A percentile compares a stretch with the other conserved stretches of the same genome.
Evolutionary conservation across 2,113 vertebrate genomes (phyloP).

Genomic region (Oreochromis tanganicae): DNA sequence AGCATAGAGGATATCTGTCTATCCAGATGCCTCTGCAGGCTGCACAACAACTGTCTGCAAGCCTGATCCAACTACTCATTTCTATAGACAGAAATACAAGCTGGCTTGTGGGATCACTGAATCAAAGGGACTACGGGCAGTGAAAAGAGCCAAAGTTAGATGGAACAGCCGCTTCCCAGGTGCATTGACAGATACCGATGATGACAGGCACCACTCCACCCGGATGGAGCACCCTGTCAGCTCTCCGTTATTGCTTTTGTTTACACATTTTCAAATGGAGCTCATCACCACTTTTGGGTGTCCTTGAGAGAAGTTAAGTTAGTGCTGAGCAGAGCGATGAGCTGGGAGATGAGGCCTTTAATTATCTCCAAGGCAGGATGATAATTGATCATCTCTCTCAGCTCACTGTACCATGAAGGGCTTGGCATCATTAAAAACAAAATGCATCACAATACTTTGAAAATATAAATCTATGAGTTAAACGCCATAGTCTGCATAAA

Average conservation of each 20-base stretch:
- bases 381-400: conserved; percentile 72
- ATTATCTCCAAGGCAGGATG: conserved; percentile 61
- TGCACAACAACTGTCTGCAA: neutral
- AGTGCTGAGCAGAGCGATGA: conserved; percentile 42
- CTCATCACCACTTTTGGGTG: conserved; percentile 36
- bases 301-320: conserved; percentile 64
- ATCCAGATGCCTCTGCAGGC: conserved; percentile 10
- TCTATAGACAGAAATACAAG: conserved; percentile 34
- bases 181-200: conserved; percentile 16
- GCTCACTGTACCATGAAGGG: conserved; percentile 59
- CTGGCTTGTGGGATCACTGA: neutral
- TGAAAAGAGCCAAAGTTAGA: neutral
- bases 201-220: neutral
- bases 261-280: conserved; percentile 34
- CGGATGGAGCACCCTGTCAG: neutral
- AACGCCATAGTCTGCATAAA: neutral
- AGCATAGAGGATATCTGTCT: conserved; percentile 10
- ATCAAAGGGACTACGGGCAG: conserved; percentile 4
- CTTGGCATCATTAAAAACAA: conserved; percentile 54
- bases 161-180: conserved; percentile 16
- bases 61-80: neutral
- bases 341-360: conserved; percentile 57
- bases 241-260: conserved; percentile 23
- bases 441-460: neutral
- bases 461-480: neutral